Evolutionary conservation across 2,888 invertebrate genomes (phyloP).

Genomic region (Helobdella robusta): DNA sequence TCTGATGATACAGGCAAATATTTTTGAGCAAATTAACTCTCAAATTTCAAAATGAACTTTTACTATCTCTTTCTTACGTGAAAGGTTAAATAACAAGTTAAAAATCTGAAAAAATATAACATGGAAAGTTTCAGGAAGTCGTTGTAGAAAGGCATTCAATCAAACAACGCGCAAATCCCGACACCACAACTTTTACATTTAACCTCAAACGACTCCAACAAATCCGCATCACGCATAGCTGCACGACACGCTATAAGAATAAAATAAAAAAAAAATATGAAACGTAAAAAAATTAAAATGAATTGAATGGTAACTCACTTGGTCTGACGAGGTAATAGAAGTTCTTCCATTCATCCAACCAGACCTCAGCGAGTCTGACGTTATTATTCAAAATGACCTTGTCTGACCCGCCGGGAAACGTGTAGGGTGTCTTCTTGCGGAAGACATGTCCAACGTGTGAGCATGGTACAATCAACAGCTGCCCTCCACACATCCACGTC

Average conservation of each 20-base stretch:
- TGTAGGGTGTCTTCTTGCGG: slow-evolving; percentile 69
- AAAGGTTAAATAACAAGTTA: too few species aligned
- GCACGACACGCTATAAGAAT: neutral
- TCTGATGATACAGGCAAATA: too few species aligned
- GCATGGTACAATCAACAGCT: slow-evolving; percentile 39
- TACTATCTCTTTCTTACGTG: too few species aligned
- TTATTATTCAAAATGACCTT: slow-evolving; percentile 91
- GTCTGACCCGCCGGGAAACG: slow-evolving; percentile 79
- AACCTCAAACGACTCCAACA: too few species aligned
- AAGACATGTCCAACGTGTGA: slow-evolving; percentile 41
- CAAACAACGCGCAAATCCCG: too few species aligned
- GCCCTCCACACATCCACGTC: slow-evolving; percentile 41
- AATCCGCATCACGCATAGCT: too few species aligned
- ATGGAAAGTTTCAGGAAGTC: too few species aligned
- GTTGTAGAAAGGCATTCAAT: too few species aligned
- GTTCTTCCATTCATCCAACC: slow-evolving; percentile 96
- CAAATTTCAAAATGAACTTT: too few species aligned
- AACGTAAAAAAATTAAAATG: neutral
- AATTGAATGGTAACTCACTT: slow-evolving; percentile 28
- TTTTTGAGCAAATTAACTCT: too few species aligned
- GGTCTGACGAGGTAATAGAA: slow-evolving; percentile 37
- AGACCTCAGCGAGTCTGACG: slow-evolving; percentile 90
- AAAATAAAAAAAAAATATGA: neutral
- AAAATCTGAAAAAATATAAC: too few species aligned
- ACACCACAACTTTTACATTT: too few species aligned